These are phyloP conservation scores for Trachelus troglodyta DNA, from an alignment of 2,888 invertebrate species.

Conservation along the genomic window DNA sequence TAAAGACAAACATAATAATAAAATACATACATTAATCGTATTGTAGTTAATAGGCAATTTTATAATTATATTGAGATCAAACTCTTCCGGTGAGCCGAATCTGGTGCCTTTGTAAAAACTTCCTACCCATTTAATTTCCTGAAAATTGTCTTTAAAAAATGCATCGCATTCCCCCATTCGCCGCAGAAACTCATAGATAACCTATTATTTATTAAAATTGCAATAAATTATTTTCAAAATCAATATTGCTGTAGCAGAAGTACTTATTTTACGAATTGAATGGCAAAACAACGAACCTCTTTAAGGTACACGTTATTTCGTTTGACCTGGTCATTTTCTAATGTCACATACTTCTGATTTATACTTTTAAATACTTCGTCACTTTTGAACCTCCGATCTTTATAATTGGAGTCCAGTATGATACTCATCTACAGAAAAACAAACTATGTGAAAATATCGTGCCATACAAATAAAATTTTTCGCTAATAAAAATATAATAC, in stretches of 20 bases:
- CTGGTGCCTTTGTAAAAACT: constrained; percentile 74
- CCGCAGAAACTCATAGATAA: constrained; percentile 41
- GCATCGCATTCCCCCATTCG: constrained; percentile 52
- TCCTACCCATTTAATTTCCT: constrained; percentile 68
- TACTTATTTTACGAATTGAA: background rate
- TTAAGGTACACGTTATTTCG: constrained; percentile 34
- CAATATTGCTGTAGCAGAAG: background rate
- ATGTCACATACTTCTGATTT: constrained; percentile 38
- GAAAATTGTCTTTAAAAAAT: constrained; percentile 55
- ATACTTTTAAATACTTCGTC: constrained; percentile 38
- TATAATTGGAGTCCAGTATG: background rate
- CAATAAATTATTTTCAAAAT: constrained; percentile 4
- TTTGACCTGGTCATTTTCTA: constrained; percentile 34
- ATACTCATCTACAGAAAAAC: background rate
- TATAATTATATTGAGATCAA: constrained; percentile 72
- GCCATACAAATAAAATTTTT: background rate
- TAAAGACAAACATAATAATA: background rate
- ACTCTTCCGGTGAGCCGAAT: constrained; percentile 72
- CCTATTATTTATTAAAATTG: constrained; percentile 27
- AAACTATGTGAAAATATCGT: background rate
- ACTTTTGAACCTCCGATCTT: background rate
- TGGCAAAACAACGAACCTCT: constrained; percentile 26
- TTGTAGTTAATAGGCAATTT: constrained; percentile 67
- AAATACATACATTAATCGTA: constrained; percentile 51
- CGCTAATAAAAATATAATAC: background rate